These are phyloP conservation scores for Lasioglossum marginatum DNA, from an alignment of 2,888 invertebrate species.

Conservation along the genomic window DNA sequence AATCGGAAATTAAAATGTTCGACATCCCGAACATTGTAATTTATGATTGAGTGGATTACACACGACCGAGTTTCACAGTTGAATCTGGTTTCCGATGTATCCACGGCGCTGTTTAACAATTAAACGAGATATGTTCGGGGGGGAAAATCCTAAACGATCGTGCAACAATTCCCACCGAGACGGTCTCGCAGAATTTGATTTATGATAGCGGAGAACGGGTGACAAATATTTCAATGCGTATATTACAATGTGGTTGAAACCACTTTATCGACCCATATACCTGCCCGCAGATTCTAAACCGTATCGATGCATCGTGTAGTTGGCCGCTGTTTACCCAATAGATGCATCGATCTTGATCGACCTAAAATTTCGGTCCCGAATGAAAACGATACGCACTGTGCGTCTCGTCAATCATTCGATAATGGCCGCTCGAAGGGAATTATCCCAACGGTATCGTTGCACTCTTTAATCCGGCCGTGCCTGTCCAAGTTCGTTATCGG, in stretches of 20 bases:
- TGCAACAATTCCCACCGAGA: slow-evolving; percentile 9
- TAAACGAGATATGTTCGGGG: slow-evolving; percentile 30
- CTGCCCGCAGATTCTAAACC: slow-evolving; percentile 26
- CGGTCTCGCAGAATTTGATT: slow-evolving; percentile 34
- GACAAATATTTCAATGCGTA: slow-evolving; percentile 57
- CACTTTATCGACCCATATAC: slow-evolving; percentile 51
- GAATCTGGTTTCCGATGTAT: slow-evolving; percentile 10
- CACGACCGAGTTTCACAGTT: neutral
- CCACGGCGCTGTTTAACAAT: slow-evolving; percentile 39
- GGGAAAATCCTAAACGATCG: slow-evolving; percentile 13
- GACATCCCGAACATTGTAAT: neutral
- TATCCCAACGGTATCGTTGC: slow-evolving; percentile 31
- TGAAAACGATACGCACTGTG: slow-evolving; percentile 34
- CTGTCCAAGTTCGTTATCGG: slow-evolving; percentile 29
- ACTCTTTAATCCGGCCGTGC: slow-evolving; percentile 35
- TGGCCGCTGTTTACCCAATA: slow-evolving; percentile 38
- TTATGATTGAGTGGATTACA: slow-evolving; percentile 5
- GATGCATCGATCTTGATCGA: slow-evolving; percentile 43
- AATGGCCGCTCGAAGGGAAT: slow-evolving; percentile 36
- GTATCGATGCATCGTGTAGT: slow-evolving; percentile 36
- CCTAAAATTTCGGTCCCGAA: slow-evolving; percentile 29
- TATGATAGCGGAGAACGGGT: slow-evolving; percentile 50
- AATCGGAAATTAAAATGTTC: slow-evolving; percentile 10
- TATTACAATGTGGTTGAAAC: slow-evolving; percentile 49
- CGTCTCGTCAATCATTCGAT: slow-evolving; percentile 47